Conservation (phyloP, 2,888 invertebrate species). For the Rhimphoctona megacephalus region DNA sequence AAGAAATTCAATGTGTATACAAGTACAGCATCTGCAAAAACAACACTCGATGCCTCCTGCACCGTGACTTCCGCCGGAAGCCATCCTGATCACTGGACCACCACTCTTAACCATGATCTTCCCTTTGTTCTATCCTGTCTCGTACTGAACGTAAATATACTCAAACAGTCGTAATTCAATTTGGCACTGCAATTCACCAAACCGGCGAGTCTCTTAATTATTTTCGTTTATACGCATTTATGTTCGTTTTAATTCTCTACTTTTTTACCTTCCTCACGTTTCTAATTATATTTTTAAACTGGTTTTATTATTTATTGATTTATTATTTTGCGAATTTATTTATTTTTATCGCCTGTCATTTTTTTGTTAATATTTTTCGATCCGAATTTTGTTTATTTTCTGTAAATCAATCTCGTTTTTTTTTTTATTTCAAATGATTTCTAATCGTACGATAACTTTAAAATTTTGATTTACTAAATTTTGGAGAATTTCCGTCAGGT, state of each 20-base stretch:
- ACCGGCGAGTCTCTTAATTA: background rate
- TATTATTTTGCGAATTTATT: background rate
- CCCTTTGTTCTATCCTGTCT: background rate
- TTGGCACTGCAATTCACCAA: background rate
- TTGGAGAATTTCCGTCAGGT: background rate
- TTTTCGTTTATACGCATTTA: background rate
- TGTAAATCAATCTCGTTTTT: background rate
- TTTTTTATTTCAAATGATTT: too few relatives aligned
- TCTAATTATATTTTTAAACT: background rate
- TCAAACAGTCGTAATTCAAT: background rate
- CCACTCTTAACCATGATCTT: conserved; percentile 72
- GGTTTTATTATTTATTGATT: background rate
- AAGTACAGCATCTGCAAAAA: conserved; percentile 90
- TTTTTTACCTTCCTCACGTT: background rate
- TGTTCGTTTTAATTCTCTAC: background rate
- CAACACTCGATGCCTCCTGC: conserved; percentile 89
- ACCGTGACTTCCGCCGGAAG: conserved; percentile 77
- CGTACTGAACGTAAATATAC: background rate
- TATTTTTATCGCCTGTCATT: background rate
- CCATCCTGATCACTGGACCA: conserved; percentile 80
- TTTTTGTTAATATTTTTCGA: background rate
- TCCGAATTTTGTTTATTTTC: background rate
- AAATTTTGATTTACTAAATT: conserved; percentile 6
- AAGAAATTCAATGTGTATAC: conserved; percentile 91
- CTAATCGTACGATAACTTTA: background rate